Conservation (phyloP, 2,888 invertebrate genomes). For the Trichogramma evanescens region DNA sequence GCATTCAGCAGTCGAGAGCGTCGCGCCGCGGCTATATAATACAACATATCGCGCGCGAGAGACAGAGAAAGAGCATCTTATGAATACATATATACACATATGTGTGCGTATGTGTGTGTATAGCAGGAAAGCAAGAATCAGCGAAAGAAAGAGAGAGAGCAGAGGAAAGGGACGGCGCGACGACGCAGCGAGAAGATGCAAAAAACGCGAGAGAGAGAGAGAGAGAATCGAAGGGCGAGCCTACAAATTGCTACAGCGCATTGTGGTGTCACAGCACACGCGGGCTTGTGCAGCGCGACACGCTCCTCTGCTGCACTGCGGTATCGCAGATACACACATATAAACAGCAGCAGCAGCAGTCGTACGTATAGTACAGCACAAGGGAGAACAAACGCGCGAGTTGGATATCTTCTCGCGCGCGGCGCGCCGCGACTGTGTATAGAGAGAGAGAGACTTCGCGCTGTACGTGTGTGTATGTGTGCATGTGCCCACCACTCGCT, state of each 20-base stretch:
- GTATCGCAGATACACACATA: conserved; percentile 1
- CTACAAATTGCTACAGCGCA: conserved; percentile 49
- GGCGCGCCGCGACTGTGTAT: neutral
- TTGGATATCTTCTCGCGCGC: neutral
- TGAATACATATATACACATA: conserved; percentile 36
- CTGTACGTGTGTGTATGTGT: neutral
- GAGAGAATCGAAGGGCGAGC: conserved; percentile 38
- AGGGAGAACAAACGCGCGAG: neutral
- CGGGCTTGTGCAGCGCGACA: conserved; percentile 41
- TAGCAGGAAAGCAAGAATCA: conserved; percentile 22
- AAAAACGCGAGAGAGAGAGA: conserved; percentile 6
- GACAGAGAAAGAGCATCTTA: conserved; percentile 15
- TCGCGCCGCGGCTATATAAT: too few species aligned
- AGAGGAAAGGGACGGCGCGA: conserved; percentile 10
- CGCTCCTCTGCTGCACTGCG: conserved; percentile 37
- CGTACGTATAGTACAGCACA: neutral
- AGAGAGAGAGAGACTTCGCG: neutral
- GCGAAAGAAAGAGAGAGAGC: conserved; percentile 10
- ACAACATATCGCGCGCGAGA: too few species aligned
- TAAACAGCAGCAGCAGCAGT: neutral
- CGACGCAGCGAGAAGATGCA: conserved; percentile 19
- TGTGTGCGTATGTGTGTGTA: conserved; percentile 2
- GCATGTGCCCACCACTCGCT: neutral
- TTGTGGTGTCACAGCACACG: conserved; percentile 44
- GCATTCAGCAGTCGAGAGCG: too few species aligned